Evolutionary conservation across 2,888 invertebrate species (phyloP).

Genomic region (Callinectes sapidus): DNA sequence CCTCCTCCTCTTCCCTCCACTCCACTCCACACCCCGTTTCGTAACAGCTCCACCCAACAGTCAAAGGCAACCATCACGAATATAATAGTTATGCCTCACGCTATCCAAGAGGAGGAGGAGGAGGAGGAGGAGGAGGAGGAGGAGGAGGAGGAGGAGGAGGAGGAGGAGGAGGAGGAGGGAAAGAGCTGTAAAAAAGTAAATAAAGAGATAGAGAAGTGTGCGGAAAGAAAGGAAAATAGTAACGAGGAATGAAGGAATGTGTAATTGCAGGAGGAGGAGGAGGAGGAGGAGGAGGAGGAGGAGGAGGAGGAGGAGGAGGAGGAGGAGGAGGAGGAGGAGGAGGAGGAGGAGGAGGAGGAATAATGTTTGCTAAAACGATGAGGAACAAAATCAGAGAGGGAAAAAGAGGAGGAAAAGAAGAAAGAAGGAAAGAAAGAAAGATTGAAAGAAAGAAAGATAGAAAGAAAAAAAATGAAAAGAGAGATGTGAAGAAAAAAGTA

Average conservation of each 20-base stretch:
- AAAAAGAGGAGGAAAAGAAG: no score
- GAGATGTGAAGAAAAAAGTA: neutral
- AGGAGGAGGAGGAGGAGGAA: neutral
- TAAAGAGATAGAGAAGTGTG: neutral
- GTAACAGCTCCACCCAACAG: neutral
- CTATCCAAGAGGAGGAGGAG: neutral
- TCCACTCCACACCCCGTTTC: neutral
- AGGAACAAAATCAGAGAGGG: neutral
- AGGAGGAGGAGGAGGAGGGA: neutral
- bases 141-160: slow-evolving; percentile 7
- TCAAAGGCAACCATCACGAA: neutral
- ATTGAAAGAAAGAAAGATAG: no score
- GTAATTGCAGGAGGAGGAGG: neutral
- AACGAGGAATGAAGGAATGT: neutral
- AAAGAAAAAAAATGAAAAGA: neutral
- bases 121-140: neutral
- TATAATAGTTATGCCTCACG: slow-evolving; percentile 21
- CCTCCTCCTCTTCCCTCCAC: neutral
- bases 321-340: neutral
- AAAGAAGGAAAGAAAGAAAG: neutral
- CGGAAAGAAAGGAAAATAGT: neutral
- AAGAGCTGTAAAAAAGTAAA: neutral
- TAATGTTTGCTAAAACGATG: neutral
- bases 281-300: neutral
- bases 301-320: slow-evolving; percentile 15